phyloP scores from a whole-genome alignment of 2,888 invertebrate genomes.

The Malthinus flaveolus region DNA sequence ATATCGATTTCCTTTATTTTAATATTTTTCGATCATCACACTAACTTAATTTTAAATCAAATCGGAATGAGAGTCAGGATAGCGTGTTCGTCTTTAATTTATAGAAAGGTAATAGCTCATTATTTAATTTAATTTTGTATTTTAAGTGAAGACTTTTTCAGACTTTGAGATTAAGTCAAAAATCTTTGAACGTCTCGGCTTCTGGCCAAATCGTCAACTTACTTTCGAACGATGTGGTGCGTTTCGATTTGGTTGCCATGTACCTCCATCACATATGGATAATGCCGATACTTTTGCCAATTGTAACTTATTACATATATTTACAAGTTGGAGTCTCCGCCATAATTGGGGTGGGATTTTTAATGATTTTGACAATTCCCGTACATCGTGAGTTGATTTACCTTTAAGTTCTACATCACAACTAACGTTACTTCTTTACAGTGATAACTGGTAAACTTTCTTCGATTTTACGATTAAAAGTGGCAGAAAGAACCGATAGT shows the following conservation, averaged over 20 bases:
- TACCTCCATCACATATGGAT: slow-evolving; percentile 81
- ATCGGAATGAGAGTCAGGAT: slow-evolving; percentile 8
- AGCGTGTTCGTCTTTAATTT: slow-evolving; percentile 7
- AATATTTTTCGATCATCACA: slow-evolving; percentile 1
- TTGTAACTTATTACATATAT: slow-evolving; percentile 64
- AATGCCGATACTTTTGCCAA: slow-evolving; percentile 71
- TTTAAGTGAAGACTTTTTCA: slow-evolving; percentile 37
- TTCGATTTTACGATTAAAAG: slow-evolving; percentile 45
- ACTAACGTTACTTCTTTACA: slow-evolving; percentile 1
- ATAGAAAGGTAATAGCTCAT: slow-evolving; percentile 15
- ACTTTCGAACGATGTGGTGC: slow-evolving; percentile 84
- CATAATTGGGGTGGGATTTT: slow-evolving; percentile 63
- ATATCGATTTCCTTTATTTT: slow-evolving; percentile 1
- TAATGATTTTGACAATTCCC: slow-evolving; percentile 56
- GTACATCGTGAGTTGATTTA: slow-evolving; percentile 39
- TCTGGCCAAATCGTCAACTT: slow-evolving; percentile 82
- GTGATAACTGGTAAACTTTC: slow-evolving; percentile 33
- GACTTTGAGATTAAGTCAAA: slow-evolving; percentile 66
- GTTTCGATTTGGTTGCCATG: slow-evolving; percentile 81
- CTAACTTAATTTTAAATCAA: neutral
- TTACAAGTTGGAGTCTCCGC: slow-evolving; percentile 58
- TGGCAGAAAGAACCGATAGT: slow-evolving; percentile 60
- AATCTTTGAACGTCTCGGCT: slow-evolving; percentile 79
- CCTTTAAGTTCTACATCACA: neutral
- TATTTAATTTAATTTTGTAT: neutral